Conservation (phyloP, 2,797 vertebrate genomes). For the Gadopsis marmoratus region DNA sequence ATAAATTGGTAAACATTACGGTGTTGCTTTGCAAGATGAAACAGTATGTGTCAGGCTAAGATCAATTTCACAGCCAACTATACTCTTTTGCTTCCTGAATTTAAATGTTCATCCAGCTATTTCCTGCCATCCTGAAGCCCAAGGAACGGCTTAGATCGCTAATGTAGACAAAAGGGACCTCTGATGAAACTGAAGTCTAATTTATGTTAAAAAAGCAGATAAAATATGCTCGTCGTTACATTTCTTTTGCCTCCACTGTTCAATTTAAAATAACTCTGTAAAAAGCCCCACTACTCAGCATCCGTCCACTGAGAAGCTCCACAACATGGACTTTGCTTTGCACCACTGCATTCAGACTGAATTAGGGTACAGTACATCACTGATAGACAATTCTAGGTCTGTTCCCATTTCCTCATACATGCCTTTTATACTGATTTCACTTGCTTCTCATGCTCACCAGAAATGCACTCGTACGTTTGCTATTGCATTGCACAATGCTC, state of each 20-base stretch:
- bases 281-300: neutral
- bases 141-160: neutral
- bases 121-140: slow-evolving; percentile 30
- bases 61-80: slow-evolving; percentile 65
- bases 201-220: neutral
- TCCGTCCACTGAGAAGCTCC: neutral
- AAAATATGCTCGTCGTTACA: neutral
- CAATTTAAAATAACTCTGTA: neutral
- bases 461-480: neutral
- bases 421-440: neutral
- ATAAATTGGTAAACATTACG: slow-evolving; percentile 64
- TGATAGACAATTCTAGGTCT: neutral
- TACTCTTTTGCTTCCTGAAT: slow-evolving; percentile 59
- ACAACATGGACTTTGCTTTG: slow-evolving; percentile 5
- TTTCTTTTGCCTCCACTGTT: neutral
- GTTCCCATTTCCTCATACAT: neutral
- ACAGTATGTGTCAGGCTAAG: slow-evolving; percentile 50
- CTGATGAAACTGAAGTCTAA: neutral
- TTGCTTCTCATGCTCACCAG: neutral
- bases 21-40: slow-evolving; percentile 63
- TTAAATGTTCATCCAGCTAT: slow-evolving; percentile 46
- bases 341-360: neutral
- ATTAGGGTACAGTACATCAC: neutral
- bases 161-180: slow-evolving; percentile 3
- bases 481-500: neutral